Percentiles rank a stretch among this genome's conserved stretches.
phyloP scores from a whole-genome alignment of 2,797 vertebrate species.

The Clarias fuscus region DNA sequence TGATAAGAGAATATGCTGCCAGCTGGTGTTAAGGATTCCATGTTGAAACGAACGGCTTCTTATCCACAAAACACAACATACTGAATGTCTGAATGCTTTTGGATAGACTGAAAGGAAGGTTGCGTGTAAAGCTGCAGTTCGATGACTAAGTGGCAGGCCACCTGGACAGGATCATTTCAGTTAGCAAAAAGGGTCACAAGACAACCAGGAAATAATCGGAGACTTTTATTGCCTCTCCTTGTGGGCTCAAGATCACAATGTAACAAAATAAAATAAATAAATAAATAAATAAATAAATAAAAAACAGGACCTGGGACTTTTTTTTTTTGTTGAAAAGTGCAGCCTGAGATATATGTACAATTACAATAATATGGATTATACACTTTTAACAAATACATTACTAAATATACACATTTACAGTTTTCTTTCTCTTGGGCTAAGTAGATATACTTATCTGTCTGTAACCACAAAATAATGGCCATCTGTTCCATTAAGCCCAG shows the following conservation, averaged over 20 bases:
- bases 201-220: neutral
- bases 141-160: neutral
- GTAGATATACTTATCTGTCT: neutral
- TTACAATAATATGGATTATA: neutral
- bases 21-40: neutral
- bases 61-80: neutral
- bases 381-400: neutral
- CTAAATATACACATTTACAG: neutral
- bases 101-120: neutral
- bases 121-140: neutral
- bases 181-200: neutral
- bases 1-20: neutral
- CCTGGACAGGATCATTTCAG: neutral
- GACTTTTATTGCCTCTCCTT: neutral
- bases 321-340: neutral
- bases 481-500: neutral
- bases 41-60: neutral
- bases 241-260: neutral
- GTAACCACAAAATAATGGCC: constrained; percentile 5
- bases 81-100: neutral
- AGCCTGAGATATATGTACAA: too few relatives aligned
- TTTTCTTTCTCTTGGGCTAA: neutral
- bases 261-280: too few relatives aligned
- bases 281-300: too few relatives aligned
- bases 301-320: neutral